Evolutionary conservation across 2,888 invertebrate species (phyloP).

Genomic region (Bursaphelenchus okinawaensis): DNA sequence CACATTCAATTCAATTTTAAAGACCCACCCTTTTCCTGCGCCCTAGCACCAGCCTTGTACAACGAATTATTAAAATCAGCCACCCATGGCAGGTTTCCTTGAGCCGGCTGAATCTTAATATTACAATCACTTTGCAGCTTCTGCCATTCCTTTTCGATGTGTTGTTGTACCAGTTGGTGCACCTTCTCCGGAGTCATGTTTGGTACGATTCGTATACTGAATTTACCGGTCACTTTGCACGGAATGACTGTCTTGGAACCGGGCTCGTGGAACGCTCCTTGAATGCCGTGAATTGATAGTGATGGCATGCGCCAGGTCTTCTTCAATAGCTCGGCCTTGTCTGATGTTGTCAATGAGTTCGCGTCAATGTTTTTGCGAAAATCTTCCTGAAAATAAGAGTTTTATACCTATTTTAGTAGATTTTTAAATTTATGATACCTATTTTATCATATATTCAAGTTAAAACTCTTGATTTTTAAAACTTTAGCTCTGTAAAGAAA

Average conservation of each 20-base stretch:
- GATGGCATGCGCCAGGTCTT: conserved; percentile 90
- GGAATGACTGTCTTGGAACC: conserved; percentile 75
- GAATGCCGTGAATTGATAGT: conserved; percentile 88
- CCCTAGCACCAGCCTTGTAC: conserved; percentile 74
- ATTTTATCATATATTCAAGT: no score
- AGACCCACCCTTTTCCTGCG: conserved; percentile 59
- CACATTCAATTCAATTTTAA: conserved; percentile 7
- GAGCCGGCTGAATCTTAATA: not conserved
- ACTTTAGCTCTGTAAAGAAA: no score
- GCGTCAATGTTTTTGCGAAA: conserved; percentile 71
- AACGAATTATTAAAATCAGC: conserved; percentile 86
- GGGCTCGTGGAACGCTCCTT: conserved; percentile 84
- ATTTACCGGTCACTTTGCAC: conserved; percentile 78
- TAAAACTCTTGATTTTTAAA: no score
- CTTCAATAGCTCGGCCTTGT: conserved; percentile 74
- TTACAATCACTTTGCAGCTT: not conserved
- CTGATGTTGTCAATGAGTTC: conserved; percentile 68
- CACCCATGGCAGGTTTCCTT: conserved; percentile 71
- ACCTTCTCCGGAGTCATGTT: conserved; percentile 76
- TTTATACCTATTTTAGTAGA: not conserved
- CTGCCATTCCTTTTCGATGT: not conserved
- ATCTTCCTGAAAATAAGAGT: conserved; percentile 61
- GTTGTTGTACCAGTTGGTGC: conserved; percentile 64
- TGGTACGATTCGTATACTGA: conserved; percentile 90
- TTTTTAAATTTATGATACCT: no score